Conservation (phyloP, 2,888 invertebrate genomes). For the Drosophila peninsularis region DNA sequence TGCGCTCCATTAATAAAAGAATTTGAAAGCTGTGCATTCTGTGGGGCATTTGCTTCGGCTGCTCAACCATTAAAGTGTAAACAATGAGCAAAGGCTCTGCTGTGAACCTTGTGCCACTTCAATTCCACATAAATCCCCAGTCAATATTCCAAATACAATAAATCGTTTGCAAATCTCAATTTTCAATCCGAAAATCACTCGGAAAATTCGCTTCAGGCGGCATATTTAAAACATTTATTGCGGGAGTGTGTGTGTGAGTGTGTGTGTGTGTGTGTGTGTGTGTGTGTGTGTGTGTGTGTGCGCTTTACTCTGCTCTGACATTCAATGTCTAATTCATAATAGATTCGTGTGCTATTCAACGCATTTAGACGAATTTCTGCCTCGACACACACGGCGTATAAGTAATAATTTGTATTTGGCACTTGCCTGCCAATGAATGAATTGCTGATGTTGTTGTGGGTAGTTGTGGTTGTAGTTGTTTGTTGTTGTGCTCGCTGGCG, state of each 20-base stretch:
- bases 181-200: slow-evolving; percentile 51
- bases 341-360: slow-evolving; percentile 69
- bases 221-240: slow-evolving; percentile 65
- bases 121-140: slow-evolving; percentile 30
- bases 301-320: slow-evolving; percentile 55
- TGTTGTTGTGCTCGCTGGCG: slow-evolving; percentile 51
- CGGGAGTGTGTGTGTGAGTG: slow-evolving; percentile 16
- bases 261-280: not conserved
- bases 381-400: slow-evolving; percentile 72
- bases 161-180: slow-evolving; percentile 44
- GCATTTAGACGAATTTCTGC: slow-evolving; percentile 28
- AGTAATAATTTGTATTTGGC: slow-evolving; percentile 81
- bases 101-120: slow-evolving; percentile 31
- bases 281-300: slow-evolving; percentile 34
- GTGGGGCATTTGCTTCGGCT: not conserved
- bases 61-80: not conserved
- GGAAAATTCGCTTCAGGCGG: slow-evolving; percentile 67
- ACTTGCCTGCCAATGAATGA: slow-evolving; percentile 71
- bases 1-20: not conserved
- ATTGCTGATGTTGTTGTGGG: slow-evolving; percentile 32
- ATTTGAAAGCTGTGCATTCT: not conserved
- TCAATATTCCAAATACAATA: slow-evolving; percentile 39
- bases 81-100: slow-evolving; percentile 14
- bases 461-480: slow-evolving; percentile 25
- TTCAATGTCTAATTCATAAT: slow-evolving; percentile 81